These are phyloP conservation scores for Hirtodrosophila confusa DNA, from an alignment of 2,888 invertebrate species.

Conservation along the genomic window DNA sequence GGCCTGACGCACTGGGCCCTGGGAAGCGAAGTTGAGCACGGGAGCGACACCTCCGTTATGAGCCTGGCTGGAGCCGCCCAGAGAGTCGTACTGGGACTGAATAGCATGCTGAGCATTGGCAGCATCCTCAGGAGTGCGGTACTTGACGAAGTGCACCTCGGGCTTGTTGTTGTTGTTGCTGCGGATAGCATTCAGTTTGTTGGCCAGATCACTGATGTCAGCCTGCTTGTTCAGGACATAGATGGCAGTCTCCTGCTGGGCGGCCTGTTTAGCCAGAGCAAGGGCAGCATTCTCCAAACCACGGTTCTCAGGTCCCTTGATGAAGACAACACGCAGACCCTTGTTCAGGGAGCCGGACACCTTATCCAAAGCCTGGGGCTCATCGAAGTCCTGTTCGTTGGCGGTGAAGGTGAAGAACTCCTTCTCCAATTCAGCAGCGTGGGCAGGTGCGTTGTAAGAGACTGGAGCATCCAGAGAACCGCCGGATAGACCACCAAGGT, in stretches of 20 bases:
- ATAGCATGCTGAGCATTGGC: conserved; percentile 81
- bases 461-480: conserved; percentile 60
- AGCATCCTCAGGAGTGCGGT: conserved; percentile 82
- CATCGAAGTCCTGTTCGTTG: conserved; percentile 80
- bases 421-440: conserved; percentile 76
- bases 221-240: conserved; percentile 81
- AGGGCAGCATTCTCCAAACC: conserved; percentile 78
- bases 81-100: conserved; percentile 76
- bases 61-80: conserved; percentile 66
- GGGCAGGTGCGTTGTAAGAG: conserved; percentile 75
- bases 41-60: conserved; percentile 78
- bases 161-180: conserved; percentile 75
- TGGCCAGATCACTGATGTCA: conserved; percentile 75
- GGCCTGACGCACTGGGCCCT: conserved; percentile 54
- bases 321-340: conserved; percentile 82
- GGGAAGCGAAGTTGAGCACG: conserved; percentile 79
- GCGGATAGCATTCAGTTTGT: conserved; percentile 72
- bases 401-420: conserved; percentile 82
- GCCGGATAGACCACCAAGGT: conserved; percentile 33
- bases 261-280: conserved; percentile 73
- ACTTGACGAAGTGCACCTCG: conserved; percentile 83
- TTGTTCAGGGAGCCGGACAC: conserved; percentile 71
- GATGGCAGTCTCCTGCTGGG: conserved; percentile 80
- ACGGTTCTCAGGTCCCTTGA: conserved; percentile 82
- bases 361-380: conserved; percentile 60